phyloP scores from a whole-genome alignment of 2,113 vertebrate genomes.

The Apus apus region DNA sequence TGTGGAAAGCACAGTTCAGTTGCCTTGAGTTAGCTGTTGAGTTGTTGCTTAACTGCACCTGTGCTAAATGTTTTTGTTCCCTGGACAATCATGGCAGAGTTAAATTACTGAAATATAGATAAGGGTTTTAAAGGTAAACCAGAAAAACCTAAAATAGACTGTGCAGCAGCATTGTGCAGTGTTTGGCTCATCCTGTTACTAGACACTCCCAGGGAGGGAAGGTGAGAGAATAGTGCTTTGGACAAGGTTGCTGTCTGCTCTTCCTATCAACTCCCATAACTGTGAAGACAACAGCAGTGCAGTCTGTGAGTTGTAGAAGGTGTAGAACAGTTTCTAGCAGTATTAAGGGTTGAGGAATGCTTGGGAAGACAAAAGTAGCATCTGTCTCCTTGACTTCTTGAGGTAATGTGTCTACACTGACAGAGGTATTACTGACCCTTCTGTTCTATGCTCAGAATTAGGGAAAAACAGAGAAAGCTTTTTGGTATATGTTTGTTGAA shows the following conservation, averaged over 20 bases:
- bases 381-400: neutral
- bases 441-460: neutral
- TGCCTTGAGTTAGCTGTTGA: neutral
- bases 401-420: neutral
- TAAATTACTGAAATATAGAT: neutral
- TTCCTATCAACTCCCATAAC: fast-evolving
- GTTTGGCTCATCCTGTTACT: neutral
- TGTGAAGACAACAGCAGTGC: neutral
- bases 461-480: neutral
- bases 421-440: fast-evolving
- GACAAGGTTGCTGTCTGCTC: neutral
- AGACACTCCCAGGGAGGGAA: neutral
- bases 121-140: neutral
- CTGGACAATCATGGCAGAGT: neutral
- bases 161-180: neutral
- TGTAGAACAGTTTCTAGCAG: neutral
- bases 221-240: too few relatives aligned
- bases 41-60: neutral
- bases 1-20: neutral
- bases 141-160: neutral
- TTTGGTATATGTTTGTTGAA: neutral
- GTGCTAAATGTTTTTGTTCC: neutral
- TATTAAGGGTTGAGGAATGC: neutral
- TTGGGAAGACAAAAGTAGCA: neutral
- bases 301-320: neutral